Conservation (phyloP, 2,797 vertebrate genomes). For the Labroides dimidiatus region DNA sequence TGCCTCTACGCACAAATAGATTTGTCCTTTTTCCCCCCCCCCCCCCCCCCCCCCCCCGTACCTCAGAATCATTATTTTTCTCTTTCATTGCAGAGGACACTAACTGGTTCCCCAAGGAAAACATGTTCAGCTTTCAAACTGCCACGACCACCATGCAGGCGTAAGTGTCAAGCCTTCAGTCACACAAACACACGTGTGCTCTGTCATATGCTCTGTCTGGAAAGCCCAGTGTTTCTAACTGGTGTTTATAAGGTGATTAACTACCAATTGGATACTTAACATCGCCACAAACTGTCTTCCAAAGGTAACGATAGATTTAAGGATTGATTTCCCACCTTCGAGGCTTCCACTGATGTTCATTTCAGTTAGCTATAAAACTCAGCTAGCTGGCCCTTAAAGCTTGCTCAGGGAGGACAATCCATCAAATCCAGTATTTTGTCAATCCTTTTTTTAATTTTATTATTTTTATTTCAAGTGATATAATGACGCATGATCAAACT, state of each 20-base stretch:
- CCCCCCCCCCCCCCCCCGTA: background rate
- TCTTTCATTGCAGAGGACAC: conserved; percentile 88
- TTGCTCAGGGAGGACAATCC: conserved; percentile 35
- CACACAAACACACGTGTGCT: conserved; percentile 23
- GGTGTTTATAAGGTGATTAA: conserved; percentile 31
- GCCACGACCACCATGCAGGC: conserved; percentile 99
- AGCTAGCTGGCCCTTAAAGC: conserved; percentile 13
- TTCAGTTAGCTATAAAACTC: conserved; percentile 40
- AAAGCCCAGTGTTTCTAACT: conserved; percentile 13
- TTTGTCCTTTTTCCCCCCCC: conserved; percentile 2
- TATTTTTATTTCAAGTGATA: background rate
- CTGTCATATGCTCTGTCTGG: conserved; percentile 2
- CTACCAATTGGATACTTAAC: conserved; percentile 30
- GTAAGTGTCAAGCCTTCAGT: conserved; percentile 84
- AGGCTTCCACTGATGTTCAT: conserved; percentile 43
- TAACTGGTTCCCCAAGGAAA: conserved; percentile 98
- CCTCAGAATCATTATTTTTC: conserved; percentile 31
- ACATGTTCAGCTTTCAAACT: conserved; percentile 97
- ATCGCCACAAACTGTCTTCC: conserved; percentile 18
- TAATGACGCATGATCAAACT: background rate
- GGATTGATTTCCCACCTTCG: conserved; percentile 26
- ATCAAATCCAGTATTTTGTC: conserved; percentile 40
- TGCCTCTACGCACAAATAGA: background rate
- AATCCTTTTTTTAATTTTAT: conserved; percentile 4
- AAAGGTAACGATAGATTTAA: conserved; percentile 27